phyloP scores from a whole-genome alignment of 1,140 invertebrate species.

The Bombus breviceps region DNA sequence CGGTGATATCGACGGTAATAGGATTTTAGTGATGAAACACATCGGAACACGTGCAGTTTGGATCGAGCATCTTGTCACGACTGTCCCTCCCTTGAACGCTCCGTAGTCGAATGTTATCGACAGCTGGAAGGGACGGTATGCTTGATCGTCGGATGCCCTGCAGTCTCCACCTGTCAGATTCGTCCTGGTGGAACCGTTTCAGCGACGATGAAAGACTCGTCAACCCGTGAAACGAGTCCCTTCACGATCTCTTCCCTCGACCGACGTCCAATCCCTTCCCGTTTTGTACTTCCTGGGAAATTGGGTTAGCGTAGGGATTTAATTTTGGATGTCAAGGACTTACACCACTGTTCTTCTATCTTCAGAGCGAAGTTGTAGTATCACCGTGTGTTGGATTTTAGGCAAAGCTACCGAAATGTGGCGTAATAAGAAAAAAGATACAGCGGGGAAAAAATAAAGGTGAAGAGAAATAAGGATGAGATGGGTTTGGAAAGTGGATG shows the following conservation, averaged over 20 bases:
- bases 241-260: neutral
- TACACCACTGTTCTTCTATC: too few species aligned
- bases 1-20: neutral
- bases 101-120: conserved; percentile 47
- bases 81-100: conserved; percentile 16
- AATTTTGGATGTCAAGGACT: too few species aligned
- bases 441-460: too few species aligned
- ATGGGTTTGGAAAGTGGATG: too few species aligned
- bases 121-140: conserved; percentile 29
- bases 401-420: too few species aligned
- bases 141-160: conserved; percentile 24
- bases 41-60: neutral
- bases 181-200: neutral
- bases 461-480: too few species aligned
- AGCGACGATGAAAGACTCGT: neutral
- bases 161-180: conserved; percentile 41
- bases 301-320: too few species aligned
- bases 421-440: too few species aligned
- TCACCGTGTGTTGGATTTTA: too few species aligned
- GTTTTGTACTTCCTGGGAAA: neutral
- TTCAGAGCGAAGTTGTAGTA: too few species aligned
- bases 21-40: conserved; percentile 37
- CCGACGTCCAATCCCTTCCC: neutral
- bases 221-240: too few species aligned
- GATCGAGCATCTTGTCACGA: conserved; percentile 45